Evolutionary conservation across 2,797 vertebrate species (phyloP), one percentile per base, ranked within the genome.

Genomic region (Cirrhinus molitorella): DNA sequence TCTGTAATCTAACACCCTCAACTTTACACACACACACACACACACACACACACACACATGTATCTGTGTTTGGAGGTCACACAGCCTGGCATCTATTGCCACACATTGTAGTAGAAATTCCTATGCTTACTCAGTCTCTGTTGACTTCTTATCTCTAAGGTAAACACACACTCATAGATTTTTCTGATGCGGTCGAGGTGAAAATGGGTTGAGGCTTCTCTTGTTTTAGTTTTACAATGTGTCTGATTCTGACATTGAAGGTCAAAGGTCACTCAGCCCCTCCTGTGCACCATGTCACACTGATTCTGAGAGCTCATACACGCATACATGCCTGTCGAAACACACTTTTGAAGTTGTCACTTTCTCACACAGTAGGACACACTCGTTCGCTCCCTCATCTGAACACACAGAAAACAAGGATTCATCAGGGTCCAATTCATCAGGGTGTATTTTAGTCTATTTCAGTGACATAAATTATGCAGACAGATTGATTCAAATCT

Each of bases 1-100:
- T 89, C 88, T 94, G 93, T 94, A 94, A 94, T 94, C 92, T 92
- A 91, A 94, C 93, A 93, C 92, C 92, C 92, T 84, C 87, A 89
- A 88, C 91, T 90, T 91, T 89, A 47, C 59, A 51, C 86, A 66
- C 57, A 80, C 61, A 75, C 77, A 80, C 37, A 37, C 37, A 37
- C 37, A 37, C 37, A 40, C 8, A 40, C 37, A 40, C 6, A 40
- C 31, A 34, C 31, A 34, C 31, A 34, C 21, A 73, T 80, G 53
- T 78, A 74, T 89, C 61, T 89, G 47, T 86, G 74, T 86, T 72
- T 84, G 66, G 45, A 85, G 85, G 79, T 86, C 82, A 84, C 79
- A 79, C 61, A 37, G 55, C 61, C 81, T 84, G 11, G 49, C 70
- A 80, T 86, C 71, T 88, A n/a, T 85, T 86, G 83, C 83, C 43